Evolutionary conservation across 2,888 invertebrate genomes (phyloP), one percentile per base, ranked within the genome.

Genomic region (Alloscopus bannaensis): DNA sequence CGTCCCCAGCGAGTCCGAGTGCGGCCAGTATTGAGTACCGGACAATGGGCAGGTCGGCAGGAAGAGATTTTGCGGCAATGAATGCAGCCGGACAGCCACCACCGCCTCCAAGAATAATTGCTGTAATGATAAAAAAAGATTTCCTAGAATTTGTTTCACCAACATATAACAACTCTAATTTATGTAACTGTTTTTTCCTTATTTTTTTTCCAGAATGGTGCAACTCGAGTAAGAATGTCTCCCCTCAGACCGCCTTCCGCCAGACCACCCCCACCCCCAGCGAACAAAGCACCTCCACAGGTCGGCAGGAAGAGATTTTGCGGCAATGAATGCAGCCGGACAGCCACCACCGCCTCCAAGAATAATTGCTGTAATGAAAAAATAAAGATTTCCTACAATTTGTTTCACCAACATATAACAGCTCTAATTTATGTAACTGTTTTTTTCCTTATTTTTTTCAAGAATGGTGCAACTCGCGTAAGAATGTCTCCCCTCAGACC

Each of bases 201-300:
- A 16, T 16, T 66, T 28, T 28, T 60, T n/a, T 79, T 72, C 4
- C 45, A 84, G 83, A 84, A 84, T 70, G 84, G 82, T 31, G 83
- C 59, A n/a, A 60, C 57, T 24, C 64, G 80, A n/a, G 82, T 70
- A 45, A 57, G 73, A 55, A 59, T 82, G 65, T 66, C 84, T 36
- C 82, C 86, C 28, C 86, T 87, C 24, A 84, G 86, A 77, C 90
- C 90, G 0, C 90, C 90, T 11, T 89, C 90, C 2, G 89, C 90
- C 70, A 89, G 90, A 6, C 90, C 90, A 47, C 90, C 90, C 0
- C 90, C 90, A 3, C 88, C 87, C 82, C 82, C 81, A 11, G n/a
- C n/a, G n/a, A 81, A 78, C 60, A 84, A 83, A 66, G 81, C 79
- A 8, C 84, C 83, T 22, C 81, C 84, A 22, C n/a, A 72, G 84